Evolutionary conservation across 2,888 invertebrate genomes (phyloP).

Genomic region (Clivina fossor): DNA sequence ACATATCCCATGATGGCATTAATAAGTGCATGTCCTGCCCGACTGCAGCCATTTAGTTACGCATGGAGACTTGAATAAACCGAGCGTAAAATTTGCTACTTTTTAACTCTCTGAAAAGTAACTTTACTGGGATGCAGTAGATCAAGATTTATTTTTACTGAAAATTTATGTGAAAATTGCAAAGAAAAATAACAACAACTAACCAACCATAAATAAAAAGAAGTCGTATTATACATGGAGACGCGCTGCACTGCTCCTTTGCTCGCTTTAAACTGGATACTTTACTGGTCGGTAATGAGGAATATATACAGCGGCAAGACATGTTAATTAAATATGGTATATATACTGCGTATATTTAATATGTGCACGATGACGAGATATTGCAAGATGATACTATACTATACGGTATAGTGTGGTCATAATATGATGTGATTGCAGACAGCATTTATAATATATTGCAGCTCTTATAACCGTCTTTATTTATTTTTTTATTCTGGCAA

Average conservation of each 20-base stretch:
- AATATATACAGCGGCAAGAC: slow-evolving; percentile 17
- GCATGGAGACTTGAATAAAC: slow-evolving; percentile 28
- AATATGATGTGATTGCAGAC: too few species aligned
- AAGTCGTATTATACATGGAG: slow-evolving; percentile 21
- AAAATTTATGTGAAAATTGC: slow-evolving; percentile 33
- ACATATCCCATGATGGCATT: slow-evolving; percentile 29
- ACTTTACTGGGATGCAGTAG: too few species aligned
- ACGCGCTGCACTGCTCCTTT: slow-evolving; percentile 4
- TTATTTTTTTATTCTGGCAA: too few species aligned
- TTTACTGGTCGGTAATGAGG: slow-evolving; percentile 29
- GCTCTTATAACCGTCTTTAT: too few species aligned
- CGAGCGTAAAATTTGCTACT: slow-evolving; percentile 33
- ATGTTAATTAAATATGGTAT: slow-evolving; percentile 28
- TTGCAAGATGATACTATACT: too few species aligned
- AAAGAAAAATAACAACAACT: slow-evolving; percentile 30
- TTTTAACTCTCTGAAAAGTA: slow-evolving; percentile 27
- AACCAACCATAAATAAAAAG: slow-evolving; percentile 32
- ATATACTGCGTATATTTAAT: slow-evolving; percentile 4
- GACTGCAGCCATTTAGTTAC: slow-evolving; percentile 23
- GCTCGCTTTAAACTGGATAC: too few species aligned
- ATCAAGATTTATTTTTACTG: slow-evolving; percentile 32
- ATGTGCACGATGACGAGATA: too few species aligned
- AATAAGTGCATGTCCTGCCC: slow-evolving; percentile 25
- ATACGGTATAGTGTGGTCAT: too few species aligned
- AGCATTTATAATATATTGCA: too few species aligned